These are phyloP conservation scores for Clistopyga incitator DNA, from an alignment of 2,888 invertebrate genomes.

Conservation along the genomic window DNA sequence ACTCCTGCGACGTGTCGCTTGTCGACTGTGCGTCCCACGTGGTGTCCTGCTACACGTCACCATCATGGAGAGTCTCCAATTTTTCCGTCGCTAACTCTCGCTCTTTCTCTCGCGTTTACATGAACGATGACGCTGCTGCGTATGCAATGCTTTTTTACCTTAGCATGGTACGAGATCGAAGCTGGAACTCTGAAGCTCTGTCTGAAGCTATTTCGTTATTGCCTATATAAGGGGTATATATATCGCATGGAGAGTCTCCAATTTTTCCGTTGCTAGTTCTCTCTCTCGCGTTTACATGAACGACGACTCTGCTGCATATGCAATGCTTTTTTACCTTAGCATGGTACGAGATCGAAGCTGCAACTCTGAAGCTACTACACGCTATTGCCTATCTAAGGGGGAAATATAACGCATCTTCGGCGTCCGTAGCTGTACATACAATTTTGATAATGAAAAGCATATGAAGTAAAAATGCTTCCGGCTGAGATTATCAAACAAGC, in stretches of 20 bases:
- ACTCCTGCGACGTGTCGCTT: conserved; percentile 75
- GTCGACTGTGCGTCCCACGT: conserved; percentile 74
- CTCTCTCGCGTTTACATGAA: conserved; percentile 19
- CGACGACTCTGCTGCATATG: not conserved
- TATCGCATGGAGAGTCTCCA: conserved; percentile 36
- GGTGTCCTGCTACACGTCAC: conserved; percentile 77
- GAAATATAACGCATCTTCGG: not conserved
- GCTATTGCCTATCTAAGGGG: not conserved
- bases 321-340: not conserved
- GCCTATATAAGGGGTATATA: not conserved
- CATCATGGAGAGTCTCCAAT: conserved; percentile 57
- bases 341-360: not conserved
- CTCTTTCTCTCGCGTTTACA: conserved; percentile 17
- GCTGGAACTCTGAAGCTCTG: conserved; percentile 7
- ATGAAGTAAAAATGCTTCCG: conserved; percentile 46
- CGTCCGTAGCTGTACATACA: not conserved
- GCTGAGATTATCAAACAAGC: conserved; percentile 70
- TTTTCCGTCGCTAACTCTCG: not conserved
- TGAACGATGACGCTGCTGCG: not conserved
- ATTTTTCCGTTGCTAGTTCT: not conserved
- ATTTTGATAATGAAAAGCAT: not conserved
- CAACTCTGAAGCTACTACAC: conserved; percentile 2
- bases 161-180: not conserved
- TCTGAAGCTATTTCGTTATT: not conserved
- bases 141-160: too few species aligned